Conservation (phyloP, 2,888 invertebrate species). For the Eudasyphora cyanicolor region DNA sequence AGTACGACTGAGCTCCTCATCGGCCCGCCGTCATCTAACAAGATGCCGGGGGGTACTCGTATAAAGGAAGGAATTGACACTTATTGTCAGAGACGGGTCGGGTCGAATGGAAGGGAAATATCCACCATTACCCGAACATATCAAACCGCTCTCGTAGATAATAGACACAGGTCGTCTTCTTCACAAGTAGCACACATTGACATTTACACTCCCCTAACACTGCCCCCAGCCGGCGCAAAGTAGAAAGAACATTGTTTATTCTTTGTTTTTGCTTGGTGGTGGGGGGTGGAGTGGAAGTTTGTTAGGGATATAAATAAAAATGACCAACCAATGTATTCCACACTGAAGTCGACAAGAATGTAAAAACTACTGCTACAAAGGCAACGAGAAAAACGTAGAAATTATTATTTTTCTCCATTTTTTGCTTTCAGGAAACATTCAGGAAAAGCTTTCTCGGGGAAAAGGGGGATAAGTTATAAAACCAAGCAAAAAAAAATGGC, state of each 20-base stretch:
- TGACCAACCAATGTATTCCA: slow-evolving; percentile 56
- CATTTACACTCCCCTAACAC: background rate
- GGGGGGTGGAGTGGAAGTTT: slow-evolving; percentile 52
- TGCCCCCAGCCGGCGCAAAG: too few relatives aligned
- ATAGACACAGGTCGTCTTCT: background rate
- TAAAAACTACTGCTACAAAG: slow-evolving; percentile 3
- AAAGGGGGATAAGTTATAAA: background rate
- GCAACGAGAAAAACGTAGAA: background rate
- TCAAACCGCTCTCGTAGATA: background rate
- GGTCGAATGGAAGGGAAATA: too few relatives aligned
- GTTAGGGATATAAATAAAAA: slow-evolving; percentile 57
- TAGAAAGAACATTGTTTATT: too few relatives aligned
- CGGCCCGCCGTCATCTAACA: background rate
- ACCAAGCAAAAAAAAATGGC: slow-evolving; percentile 8
- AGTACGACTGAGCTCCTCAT: background rate
- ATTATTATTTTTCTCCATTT: slow-evolving; percentile 16
- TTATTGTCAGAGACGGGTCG: too few relatives aligned
- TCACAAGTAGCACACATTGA: background rate
- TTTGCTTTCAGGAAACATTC: background rate
- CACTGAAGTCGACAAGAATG: slow-evolving; percentile 46
- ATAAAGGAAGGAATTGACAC: too few relatives aligned
- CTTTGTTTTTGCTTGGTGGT: too few relatives aligned
- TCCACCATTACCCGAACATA: background rate
- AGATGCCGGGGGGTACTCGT: too few relatives aligned
- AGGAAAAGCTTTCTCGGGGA: slow-evolving; percentile 16